Base-by-base conservation (phyloP, 1,140 invertebrate genomes). In the Chymomyza costata region DNA sequence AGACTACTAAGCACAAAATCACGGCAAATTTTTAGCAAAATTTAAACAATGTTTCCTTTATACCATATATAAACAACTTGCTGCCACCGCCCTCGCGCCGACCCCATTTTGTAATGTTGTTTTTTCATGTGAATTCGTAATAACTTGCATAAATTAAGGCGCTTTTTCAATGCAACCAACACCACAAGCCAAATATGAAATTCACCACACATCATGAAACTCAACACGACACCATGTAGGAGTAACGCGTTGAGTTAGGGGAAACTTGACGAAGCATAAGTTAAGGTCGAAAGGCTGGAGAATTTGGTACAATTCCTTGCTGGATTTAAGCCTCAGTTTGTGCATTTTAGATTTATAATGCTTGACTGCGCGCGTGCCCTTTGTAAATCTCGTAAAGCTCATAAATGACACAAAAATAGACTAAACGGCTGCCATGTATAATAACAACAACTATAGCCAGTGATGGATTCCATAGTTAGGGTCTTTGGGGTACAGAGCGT, bases 61-160 rank as follows among this genome's bases (percentile, higher is more conserved):
- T 66, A 18, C 31, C 44, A 25, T 18, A 17, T 37, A 43, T 46
- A 37, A 43, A 38, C 25, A 47, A 19, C 31, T 14, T 21, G 13
- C 39, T 25, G 10, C 18, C 17, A 11, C 14, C 16, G 3, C 17
- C 30, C 8, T n/a, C 5, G 18, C 13, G 6, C 0, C 30, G 8
- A 8, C 8, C 21, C 8, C 15, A 19, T 44, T 34, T 34, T 34
- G 7, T 68, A 80, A 80, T 80, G 73, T 73, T 80, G 56, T 60
- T 80, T 73, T 78, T 73, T 73, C 73, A 67, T 80, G 73, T 80
- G 65, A 80, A 80, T 80, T 80, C 65, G 65, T 80, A 80, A 80
- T 80, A 80, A 80, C 73, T 65, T 73, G 73, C 73, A 80, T 80
- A 80, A 71, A 80, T 80, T 80, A 71, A 80, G 67, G 50, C 59